These are phyloP conservation scores for Martes martes DNA, from an alignment of 2,113 vertebrate genomes.

Conservation along the genomic window DNA sequence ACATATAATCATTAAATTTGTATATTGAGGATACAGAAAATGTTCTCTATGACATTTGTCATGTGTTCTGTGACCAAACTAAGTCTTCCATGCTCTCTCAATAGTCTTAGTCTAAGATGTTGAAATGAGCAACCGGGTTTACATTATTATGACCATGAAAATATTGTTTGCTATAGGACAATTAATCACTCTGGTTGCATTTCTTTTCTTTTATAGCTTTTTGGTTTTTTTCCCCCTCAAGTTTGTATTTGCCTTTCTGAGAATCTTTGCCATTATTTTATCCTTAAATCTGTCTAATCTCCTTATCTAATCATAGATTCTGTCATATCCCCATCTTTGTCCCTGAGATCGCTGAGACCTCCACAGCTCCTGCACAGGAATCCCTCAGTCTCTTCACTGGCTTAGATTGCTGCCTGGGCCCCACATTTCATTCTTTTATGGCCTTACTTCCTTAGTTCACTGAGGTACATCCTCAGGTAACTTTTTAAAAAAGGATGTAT, in stretches of 20 bases:
- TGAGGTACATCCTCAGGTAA: background rate
- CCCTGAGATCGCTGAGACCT: background rate
- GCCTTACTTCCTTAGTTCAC: background rate
- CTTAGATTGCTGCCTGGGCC: background rate
- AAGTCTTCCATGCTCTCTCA: background rate
- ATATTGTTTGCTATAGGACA: background rate
- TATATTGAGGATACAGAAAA: background rate
- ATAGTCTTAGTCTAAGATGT: background rate
- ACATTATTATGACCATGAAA: background rate
- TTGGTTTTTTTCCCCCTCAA: background rate
- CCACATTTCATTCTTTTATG: background rate
- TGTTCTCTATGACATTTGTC: background rate
- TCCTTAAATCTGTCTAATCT: background rate
- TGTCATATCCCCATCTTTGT: background rate
- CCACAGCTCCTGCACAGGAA: background rate
- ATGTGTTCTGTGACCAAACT: background rate
- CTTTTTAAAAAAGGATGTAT: background rate
- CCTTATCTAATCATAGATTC: background rate
- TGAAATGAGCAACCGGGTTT: background rate
- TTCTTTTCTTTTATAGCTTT: background rate
- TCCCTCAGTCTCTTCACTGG: background rate
- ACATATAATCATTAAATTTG: background rate
- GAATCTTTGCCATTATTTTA: background rate
- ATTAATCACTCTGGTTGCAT: background rate
- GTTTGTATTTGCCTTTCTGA: conserved; percentile 20